Evolutionary conservation across 2,797 vertebrate genomes (phyloP).

Genomic region (Zalophus californianus): DNA sequence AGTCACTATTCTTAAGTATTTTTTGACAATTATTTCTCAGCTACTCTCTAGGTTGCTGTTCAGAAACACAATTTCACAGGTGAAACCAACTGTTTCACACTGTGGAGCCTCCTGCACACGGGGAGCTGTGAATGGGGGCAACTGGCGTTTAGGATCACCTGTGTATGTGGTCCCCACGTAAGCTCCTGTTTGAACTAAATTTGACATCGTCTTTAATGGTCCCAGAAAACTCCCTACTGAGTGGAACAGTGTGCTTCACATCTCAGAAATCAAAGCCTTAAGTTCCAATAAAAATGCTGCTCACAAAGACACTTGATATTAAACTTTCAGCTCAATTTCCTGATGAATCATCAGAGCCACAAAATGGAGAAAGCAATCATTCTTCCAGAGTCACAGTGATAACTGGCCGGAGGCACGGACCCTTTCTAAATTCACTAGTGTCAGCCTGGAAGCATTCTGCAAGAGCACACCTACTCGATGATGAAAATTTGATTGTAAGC

Average conservation of each 20-base stretch:
- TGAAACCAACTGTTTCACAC: background rate
- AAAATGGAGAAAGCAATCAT: background rate
- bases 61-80: background rate
- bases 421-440: background rate
- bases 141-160: background rate
- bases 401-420: background rate
- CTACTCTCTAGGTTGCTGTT: background rate
- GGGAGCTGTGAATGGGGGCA: background rate
- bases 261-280: slow-evolving; percentile 4
- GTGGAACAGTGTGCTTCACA: background rate
- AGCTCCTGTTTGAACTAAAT: background rate
- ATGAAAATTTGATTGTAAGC: background rate
- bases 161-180: no score
- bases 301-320: slow-evolving; percentile 2
- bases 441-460: background rate
- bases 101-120: background rate
- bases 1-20: background rate
- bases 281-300: background rate
- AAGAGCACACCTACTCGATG: background rate
- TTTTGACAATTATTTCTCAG: background rate
- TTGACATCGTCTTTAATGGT: background rate
- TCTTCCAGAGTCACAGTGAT: background rate
- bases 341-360: slow-evolving; percentile 19
- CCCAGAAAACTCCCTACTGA: background rate
- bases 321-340: slow-evolving; percentile 25